Evolutionary conservation across 2,113 vertebrate genomes (phyloP).

Genomic region (Calypte anna): DNA sequence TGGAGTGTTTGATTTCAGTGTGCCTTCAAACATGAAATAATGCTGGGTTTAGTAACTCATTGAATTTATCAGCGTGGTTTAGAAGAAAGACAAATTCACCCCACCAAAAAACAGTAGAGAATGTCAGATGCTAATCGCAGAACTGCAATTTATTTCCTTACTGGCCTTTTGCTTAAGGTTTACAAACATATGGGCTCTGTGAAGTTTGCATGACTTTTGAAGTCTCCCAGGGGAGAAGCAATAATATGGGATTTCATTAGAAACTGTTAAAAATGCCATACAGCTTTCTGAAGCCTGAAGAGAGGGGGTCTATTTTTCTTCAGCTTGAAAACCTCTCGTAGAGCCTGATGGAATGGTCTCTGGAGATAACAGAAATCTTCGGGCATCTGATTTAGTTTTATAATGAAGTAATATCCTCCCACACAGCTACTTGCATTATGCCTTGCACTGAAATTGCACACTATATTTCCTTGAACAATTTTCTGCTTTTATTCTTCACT

Average conservation of each 20-base stretch:
- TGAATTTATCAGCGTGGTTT: slow-evolving; percentile 16
- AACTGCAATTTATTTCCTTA: slow-evolving; percentile 29
- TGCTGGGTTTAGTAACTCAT: background rate
- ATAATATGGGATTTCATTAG: slow-evolving; percentile 34
- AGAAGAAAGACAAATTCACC: slow-evolving; percentile 23
- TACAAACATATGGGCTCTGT: slow-evolving; percentile 8
- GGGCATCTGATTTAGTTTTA: slow-evolving; percentile 36
- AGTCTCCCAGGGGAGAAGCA: slow-evolving; percentile 33
- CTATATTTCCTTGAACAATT: background rate
- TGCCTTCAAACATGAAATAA: slow-evolving; percentile 36
- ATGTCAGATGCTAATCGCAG: slow-evolving; percentile 31
- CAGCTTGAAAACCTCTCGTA: slow-evolving; percentile 1
- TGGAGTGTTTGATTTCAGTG: background rate
- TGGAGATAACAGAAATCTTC: slow-evolving; percentile 15
- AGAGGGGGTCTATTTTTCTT: background rate
- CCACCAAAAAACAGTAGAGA: background rate
- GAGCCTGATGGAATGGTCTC: background rate
- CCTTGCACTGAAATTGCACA: background rate
- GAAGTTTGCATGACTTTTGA: slow-evolving; percentile 47
- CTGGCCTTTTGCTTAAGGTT: slow-evolving; percentile 29
- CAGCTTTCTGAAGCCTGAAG: slow-evolving; percentile 18
- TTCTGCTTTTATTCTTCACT: background rate
- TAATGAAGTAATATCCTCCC: slow-evolving; percentile 38
- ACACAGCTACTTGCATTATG: slow-evolving; percentile 1
- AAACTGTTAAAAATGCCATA: slow-evolving; percentile 28